A percentile compares a stretch with the other conserved stretches of the same genome.
Evolutionary conservation across 2,888 invertebrate species (phyloP).

Genomic region (Nemurella pictetii): DNA sequence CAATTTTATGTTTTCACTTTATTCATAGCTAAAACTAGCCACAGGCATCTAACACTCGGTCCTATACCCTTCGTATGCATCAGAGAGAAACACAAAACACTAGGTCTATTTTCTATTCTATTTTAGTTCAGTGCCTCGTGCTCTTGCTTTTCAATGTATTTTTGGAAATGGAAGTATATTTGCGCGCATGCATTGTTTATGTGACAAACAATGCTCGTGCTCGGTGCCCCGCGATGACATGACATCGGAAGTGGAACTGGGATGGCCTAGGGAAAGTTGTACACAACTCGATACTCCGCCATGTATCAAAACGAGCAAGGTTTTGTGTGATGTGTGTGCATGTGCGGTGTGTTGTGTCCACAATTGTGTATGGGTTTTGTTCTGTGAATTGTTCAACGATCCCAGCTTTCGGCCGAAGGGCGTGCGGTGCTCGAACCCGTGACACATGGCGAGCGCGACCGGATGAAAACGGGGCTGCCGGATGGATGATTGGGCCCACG

Average conservation of each 20-base stretch:
- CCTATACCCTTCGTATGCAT: not conserved
- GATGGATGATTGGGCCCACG: not conserved
- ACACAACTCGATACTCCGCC: not conserved
- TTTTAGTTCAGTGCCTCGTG: not conserved
- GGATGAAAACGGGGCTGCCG: conserved; percentile 12
- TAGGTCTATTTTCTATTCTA: not conserved
- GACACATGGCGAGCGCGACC: conserved; percentile 4
- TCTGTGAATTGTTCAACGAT: not conserved
- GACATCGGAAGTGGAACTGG: not conserved
- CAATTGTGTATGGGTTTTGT: no score
- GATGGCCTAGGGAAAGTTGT: not conserved
- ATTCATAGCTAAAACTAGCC: not conserved
- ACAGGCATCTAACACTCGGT: not conserved
- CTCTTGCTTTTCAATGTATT: not conserved
- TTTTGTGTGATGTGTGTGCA: not conserved
- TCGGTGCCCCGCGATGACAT: not conserved
- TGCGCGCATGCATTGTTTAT: not conserved
- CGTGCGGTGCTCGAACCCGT: not conserved
- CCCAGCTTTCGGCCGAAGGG: not conserved
- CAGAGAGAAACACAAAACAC: not conserved
- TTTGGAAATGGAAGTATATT: not conserved
- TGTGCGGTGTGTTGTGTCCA: no score
- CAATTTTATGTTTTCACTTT: not conserved
- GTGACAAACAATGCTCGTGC: not conserved
- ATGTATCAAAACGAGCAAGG: not conserved